Conservation (phyloP, 2,888 invertebrate species). For the Galerucella calmariensis region DNA sequence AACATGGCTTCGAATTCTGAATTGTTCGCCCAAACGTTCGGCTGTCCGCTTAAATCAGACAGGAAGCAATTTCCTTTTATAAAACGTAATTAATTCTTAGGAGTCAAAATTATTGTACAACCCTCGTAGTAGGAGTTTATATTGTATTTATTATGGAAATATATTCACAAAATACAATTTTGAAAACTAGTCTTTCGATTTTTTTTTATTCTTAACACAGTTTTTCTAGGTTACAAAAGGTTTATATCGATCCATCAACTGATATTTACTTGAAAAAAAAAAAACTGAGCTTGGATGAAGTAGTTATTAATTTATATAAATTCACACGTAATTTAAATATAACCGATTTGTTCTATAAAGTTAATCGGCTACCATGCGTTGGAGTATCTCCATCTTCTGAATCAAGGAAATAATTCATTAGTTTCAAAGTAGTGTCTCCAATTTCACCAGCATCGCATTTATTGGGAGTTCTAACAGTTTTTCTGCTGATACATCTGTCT, state of each 20-base stretch:
- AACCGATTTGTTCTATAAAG: neutral
- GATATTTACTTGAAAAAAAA: too few relatives aligned
- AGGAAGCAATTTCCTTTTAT: constrained; percentile 26
- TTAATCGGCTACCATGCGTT: neutral
- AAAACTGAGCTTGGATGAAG: too few relatives aligned
- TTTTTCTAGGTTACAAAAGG: too few relatives aligned
- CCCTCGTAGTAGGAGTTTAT: neutral
- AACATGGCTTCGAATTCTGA: constrained; percentile 33
- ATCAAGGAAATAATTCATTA: constrained; percentile 9
- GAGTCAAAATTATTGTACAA: neutral
- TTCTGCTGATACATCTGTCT: neutral
- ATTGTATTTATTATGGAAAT: neutral
- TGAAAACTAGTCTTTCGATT: neutral
- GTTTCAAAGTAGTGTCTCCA: constrained; percentile 3
- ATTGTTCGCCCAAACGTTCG: constrained; percentile 21
- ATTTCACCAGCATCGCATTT: neutral
- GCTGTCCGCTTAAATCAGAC: neutral
- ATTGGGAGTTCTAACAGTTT: neutral
- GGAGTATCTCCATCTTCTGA: neutral
- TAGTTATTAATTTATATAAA: too few relatives aligned
- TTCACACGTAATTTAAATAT: neutral
- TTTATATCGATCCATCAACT: too few relatives aligned
- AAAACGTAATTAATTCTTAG: neutral
- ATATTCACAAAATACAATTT: neutral
- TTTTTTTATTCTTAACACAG: neutral